Evolutionary conservation across 2,797 vertebrate genomes (phyloP).

Genomic region (Myiothlypis chrysogaster): DNA sequence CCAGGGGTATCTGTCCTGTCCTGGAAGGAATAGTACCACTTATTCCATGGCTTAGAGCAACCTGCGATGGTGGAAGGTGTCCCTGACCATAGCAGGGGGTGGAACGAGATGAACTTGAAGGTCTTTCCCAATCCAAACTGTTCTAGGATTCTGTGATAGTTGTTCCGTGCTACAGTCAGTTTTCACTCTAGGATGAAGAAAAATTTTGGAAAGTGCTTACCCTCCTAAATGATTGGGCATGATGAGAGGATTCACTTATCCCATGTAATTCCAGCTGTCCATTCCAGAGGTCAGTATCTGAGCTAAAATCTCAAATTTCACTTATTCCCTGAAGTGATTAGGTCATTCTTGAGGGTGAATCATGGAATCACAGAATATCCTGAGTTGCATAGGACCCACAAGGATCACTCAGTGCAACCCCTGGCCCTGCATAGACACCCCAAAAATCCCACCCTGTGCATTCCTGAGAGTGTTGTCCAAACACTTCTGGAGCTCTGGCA

Average conservation of each 20-base stretch:
- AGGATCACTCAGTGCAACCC: accelerated
- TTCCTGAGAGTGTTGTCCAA: accelerated
- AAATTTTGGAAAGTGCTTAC: neutral
- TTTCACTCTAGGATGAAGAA: neutral
- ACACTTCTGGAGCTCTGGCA: neutral
- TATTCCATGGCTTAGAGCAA: neutral
- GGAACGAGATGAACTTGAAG: neutral
- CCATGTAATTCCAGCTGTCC: neutral
- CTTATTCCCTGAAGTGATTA: neutral
- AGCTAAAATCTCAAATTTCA: neutral
- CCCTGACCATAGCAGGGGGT: neutral
- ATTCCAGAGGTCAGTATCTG: neutral
- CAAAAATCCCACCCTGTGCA: neutral
- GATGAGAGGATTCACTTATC: neutral
- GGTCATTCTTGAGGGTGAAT: neutral
- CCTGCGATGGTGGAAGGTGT: neutral
- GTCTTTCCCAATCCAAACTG: neutral
- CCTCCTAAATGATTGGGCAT: accelerated
- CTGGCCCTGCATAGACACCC: neutral
- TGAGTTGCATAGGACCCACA: neutral
- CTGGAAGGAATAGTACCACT: neutral
- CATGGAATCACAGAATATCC: neutral
- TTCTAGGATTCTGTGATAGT: neutral
- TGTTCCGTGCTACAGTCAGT: neutral
- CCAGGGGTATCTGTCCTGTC: neutral